Conservation (phyloP, 1,140 invertebrate genomes). For the Sitodiplosis mosellana region DNA sequence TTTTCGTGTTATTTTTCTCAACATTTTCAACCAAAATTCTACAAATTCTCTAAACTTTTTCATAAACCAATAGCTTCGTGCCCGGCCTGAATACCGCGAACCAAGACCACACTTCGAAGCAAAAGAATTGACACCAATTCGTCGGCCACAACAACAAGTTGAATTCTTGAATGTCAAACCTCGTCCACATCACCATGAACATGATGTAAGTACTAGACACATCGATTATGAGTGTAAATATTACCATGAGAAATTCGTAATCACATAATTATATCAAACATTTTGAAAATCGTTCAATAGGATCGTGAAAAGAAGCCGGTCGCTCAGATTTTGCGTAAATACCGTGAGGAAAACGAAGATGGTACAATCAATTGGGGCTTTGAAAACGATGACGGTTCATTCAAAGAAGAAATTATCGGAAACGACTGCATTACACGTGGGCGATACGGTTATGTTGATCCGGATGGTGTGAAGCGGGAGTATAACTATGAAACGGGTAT, state of each 20-base stretch:
- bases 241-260: neutral
- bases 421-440: slow-evolving; percentile 59
- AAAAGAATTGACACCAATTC: neutral
- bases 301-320: slow-evolving; percentile 40
- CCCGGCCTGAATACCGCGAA: neutral
- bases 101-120: neutral
- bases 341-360: slow-evolving; percentile 58
- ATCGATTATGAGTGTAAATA: neutral
- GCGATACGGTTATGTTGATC: slow-evolving; percentile 67
- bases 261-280: neutral
- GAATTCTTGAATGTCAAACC: neutral
- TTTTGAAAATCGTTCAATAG: neutral
- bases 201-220: neutral
- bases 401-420: slow-evolving; percentile 67
- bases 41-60: no score
- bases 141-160: neutral
- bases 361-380: slow-evolving; percentile 73
- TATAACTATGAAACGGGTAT: slow-evolving; percentile 55
- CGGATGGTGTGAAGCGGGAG: slow-evolving; percentile 52
- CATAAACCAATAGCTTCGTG: no score
- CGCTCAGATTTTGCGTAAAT: slow-evolving; percentile 51
- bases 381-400: slow-evolving; percentile 50
- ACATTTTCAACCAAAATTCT: no score
- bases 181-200: slow-evolving; percentile 10
- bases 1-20: no score